Evolutionary conservation across 2,797 vertebrate genomes (phyloP).

Genomic region (Heterohyrax brucei): DNA sequence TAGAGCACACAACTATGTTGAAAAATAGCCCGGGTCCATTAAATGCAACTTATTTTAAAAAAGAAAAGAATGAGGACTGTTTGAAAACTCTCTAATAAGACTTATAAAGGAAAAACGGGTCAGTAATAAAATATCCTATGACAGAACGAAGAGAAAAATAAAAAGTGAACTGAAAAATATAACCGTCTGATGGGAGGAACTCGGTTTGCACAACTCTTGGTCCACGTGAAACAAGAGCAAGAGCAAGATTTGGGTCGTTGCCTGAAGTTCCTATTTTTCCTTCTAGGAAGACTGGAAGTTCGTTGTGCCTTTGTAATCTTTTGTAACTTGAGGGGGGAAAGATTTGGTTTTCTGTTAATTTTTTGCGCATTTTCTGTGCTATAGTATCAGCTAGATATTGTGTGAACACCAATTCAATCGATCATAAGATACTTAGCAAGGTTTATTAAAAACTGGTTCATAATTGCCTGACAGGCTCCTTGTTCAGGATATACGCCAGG

Average conservation of each 20-base stretch:
- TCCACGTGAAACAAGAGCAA: neutral
- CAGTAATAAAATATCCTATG: neutral
- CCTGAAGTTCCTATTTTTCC: constrained; percentile 63
- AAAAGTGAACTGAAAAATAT: neutral
- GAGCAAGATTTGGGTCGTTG: constrained; percentile 7
- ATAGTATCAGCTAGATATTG: neutral
- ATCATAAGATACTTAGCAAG: constrained; percentile 60
- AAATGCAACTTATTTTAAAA: constrained; percentile 15
- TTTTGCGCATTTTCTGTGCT: neutral
- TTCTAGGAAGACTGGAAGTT: neutral
- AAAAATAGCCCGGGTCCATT: neutral
- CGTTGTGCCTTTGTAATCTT: neutral
- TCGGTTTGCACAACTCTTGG: neutral
- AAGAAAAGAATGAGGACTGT: neutral
- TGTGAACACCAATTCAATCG: constrained; percentile 54
- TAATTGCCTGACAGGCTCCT: constrained; percentile 60
- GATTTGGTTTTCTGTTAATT: neutral
- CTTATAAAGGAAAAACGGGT: constrained; percentile 2
- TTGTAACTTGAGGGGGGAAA: neutral
- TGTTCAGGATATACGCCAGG: constrained; percentile 52
- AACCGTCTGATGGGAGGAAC: neutral
- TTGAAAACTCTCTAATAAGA: constrained; percentile 2
- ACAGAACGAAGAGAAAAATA: neutral
- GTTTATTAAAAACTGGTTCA: constrained; percentile 80
- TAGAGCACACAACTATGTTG: neutral